Base-by-base conservation (phyloP, 2,888 invertebrate species). In the Acheta domesticus region DNA sequence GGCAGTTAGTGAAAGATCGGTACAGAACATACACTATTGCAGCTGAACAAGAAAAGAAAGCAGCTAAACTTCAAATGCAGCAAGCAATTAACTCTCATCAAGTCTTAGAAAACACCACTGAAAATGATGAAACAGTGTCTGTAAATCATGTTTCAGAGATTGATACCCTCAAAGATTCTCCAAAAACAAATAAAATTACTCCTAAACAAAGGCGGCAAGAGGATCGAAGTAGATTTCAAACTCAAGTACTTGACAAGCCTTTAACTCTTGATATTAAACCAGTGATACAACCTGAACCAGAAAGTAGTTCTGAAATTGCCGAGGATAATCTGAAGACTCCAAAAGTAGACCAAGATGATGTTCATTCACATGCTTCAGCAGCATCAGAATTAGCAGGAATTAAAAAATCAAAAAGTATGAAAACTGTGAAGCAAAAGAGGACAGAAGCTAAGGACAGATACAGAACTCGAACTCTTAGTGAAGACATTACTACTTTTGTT, bases 1-100 rank as follows among this genome's bases (percentile, higher is more conserved):
- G 95, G 74, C 91, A 91, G 83, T 86, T 92, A 73, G 91, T 92
- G 2, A 93, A 94, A 85, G 94, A 96, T 83, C 90, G 96, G 48
- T 85, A 84, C 85, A 93, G 92, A 85, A 96, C 95, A 0, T 96
- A 95, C 85, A 95, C 94, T 0, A 93, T 91, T 0, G 92, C 90
- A 1, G 87, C 88, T 79, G 85, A 84, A 77, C 80, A 81, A 77
- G 62, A 78, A 14, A 78, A 78, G 76, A 82, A 80, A 78, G 82
- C 83, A 81, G 81, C 73, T 75, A 74, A 84, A 84, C 75, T 84
- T 84, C 81, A 83, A 12, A 83, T 83, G 8, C 84, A 86, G 77
- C 84, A 83, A 74, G 83, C 84, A 23, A 83, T 83, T n/a, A 81
- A 81, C 62, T 19, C n/a, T 48, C 21, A 50, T 49, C 21, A 49